Conservation (phyloP, 2,888 invertebrate genomes). For the Salticus scenicus region DNA sequence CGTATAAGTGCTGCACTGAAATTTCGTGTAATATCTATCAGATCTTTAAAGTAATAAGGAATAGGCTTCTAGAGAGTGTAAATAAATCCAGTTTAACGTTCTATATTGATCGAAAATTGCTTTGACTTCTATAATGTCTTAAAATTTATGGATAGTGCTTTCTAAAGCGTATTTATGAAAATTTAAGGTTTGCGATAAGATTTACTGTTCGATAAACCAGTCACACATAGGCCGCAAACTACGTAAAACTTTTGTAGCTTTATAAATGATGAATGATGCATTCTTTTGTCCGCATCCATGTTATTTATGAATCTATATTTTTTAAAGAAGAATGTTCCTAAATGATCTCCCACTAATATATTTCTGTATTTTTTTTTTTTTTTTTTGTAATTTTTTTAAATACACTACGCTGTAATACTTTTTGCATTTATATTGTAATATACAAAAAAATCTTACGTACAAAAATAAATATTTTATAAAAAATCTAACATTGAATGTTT, state of each 20-base stretch:
- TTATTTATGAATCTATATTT: no score
- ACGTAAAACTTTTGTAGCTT: background rate
- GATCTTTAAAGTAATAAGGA: background rate
- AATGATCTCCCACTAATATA: no score
- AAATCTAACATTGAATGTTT: no score
- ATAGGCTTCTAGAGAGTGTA: background rate
- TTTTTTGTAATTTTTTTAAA: no score
- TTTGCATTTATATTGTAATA: no score
- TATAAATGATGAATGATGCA: background rate
- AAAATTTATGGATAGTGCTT: background rate
- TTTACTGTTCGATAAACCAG: background rate
- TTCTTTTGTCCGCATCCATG: background rate
- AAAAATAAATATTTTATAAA: no score
- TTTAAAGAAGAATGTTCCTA: no score
- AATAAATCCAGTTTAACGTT: background rate
- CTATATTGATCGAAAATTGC: background rate
- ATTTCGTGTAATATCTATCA: background rate
- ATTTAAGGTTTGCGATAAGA: background rate
- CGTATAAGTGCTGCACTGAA: no score
- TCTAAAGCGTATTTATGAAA: background rate
- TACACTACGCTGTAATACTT: no score
- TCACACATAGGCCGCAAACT: background rate
- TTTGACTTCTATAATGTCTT: constrained; percentile 3
- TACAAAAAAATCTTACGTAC: no score
- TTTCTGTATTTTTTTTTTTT: no score